Conservation (phyloP, 2,797 vertebrate genomes). For the Rhinoraja longicauda region DNA sequence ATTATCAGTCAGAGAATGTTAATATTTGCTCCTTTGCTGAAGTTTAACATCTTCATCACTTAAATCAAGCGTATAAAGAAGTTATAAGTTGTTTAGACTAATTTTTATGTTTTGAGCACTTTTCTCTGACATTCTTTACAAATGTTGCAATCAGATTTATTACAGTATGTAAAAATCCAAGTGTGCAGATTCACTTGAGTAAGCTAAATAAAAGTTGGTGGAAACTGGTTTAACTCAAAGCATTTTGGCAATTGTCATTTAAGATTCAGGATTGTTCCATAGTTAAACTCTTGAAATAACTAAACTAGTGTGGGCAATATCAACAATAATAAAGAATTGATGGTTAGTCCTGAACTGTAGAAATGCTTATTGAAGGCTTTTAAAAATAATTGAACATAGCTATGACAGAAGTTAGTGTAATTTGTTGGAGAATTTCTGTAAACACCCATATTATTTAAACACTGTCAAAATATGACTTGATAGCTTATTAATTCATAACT, state of each 20-base stretch:
- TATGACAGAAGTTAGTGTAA: not conserved
- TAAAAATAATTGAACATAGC: constrained; percentile 23
- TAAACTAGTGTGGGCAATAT: constrained; percentile 19
- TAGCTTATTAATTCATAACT: constrained; percentile 25
- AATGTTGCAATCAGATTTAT: constrained; percentile 37
- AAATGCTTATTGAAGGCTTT: not conserved
- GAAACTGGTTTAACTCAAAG: constrained; percentile 38
- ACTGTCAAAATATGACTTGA: constrained; percentile 29
- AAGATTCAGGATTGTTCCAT: constrained; percentile 17
- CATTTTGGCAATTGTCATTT: constrained; percentile 31
- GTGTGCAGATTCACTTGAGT: constrained; percentile 33
- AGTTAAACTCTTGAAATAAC: not conserved
- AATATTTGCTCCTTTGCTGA: constrained; percentile 56
- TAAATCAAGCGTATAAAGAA: constrained; percentile 40
- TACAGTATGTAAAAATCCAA: constrained; percentile 31
- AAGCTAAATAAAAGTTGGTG: constrained; percentile 34
- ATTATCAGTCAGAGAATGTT: constrained; percentile 47
- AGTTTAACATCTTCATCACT: constrained; percentile 54
- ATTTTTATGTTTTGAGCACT: constrained; percentile 38
- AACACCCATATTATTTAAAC: constrained; percentile 25
- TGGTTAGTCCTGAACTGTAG: not conserved
- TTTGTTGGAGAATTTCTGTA: constrained; percentile 4
- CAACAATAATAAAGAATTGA: constrained; percentile 37
- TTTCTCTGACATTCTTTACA: constrained; percentile 37
- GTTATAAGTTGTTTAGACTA: constrained; percentile 35